Evolutionary conservation across 2,797 vertebrate genomes (phyloP), one percentile per base, ranked within the genome.

Genomic region (Melanotaenia maccullochi): DNA sequence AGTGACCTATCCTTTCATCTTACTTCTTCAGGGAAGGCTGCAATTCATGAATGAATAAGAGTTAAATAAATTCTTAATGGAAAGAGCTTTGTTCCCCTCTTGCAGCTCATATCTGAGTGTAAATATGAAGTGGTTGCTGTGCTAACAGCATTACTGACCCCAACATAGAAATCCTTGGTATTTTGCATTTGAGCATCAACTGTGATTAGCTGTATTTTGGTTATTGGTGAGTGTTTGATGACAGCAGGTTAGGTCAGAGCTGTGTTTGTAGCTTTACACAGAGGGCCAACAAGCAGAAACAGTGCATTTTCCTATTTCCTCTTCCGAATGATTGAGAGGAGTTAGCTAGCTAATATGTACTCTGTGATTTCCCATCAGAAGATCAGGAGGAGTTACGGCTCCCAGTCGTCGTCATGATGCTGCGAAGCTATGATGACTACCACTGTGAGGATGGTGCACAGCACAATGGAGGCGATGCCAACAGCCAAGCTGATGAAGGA

Each of bases 401-500:
- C 97, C 97, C 96, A 98, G 84, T 98, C 96, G 62, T 97, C 97
- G 54, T 98, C 97, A 1, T 98, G 96, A 83, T 97, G 97, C 93
- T 97, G 97, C 5, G 97, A 96, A 52, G 97, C 97, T 36, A 98
- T 98, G 94, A 98, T 97, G 89, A 98, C 96, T 35, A 98, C 97
- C 60, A 98, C 97, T 1, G 96, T 97, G 69, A 98, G 96, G 90
- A 98, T 98, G 93, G 97, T 97, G 86, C 97, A 98, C 71, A 98
- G 94, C 77, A 97, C 97, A 61, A 98, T 97, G 87, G 97, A 96
- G 54, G 97, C 96, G 35, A 98, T 98, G 89, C 97, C 97, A 52
- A 98, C 96, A 0, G 97, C 97, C 92, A 98, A 88, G 87, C 96
- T 97, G 93, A 98, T 98, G 95, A 98, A 98, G 88, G 97, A 98